A percentile compares a stretch with the other conserved stretches of the same genome.
These are phyloP conservation scores for Camelus dromedarius DNA, from an alignment of 2,113 vertebrate species.

Conservation along the genomic window DNA sequence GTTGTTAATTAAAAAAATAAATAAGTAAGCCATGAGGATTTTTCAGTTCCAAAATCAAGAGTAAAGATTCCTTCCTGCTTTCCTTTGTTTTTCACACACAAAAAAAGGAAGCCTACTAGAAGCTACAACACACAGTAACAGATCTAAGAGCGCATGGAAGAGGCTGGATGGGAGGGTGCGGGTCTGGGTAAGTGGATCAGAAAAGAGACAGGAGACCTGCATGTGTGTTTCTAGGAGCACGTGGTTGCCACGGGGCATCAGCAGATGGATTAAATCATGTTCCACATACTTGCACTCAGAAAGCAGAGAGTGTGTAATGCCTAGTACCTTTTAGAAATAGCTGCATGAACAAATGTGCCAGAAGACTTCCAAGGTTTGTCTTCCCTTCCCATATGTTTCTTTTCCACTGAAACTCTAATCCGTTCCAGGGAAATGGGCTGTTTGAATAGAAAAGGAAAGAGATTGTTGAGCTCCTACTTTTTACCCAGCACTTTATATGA, in stretches of 20 bases:
- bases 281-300: not conserved
- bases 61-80: not conserved
- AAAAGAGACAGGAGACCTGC: not conserved
- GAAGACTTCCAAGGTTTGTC: not conserved
- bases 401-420: constrained; percentile 52
- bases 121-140: not conserved
- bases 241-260: not conserved
- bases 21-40: not conserved
- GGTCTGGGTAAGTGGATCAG: not conserved
- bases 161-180: not conserved
- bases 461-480: not conserved
- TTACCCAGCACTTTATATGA: not conserved
- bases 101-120: not conserved
- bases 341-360: not conserved
- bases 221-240: too few species aligned
- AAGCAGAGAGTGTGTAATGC: not conserved
- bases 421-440: not conserved
- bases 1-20: not conserved
- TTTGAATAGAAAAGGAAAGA: not conserved
- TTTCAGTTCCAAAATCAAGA: not conserved
- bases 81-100: not conserved
- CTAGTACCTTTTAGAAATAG: not conserved
- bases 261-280: not conserved
- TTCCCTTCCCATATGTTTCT: constrained; percentile 20
- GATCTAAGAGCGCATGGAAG: not conserved